phyloP scores from a whole-genome alignment of 1,140 invertebrate genomes.

The Calliopsis andreniformis region DNA sequence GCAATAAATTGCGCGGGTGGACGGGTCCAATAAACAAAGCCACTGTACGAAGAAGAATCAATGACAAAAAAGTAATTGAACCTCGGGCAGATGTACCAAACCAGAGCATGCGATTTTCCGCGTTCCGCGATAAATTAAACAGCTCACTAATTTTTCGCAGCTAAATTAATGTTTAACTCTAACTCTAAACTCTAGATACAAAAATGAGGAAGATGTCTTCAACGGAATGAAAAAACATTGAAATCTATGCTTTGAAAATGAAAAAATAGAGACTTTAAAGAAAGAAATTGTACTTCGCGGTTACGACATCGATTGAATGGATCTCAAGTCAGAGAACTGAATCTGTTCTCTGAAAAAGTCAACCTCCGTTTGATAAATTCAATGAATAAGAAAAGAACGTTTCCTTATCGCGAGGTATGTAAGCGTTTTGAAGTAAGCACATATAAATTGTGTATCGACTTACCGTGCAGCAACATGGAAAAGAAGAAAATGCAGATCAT shows the following conservation, averaged over 20 bases:
- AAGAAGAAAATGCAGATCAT: slow-evolving; percentile 66
- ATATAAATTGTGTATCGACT: slow-evolving; percentile 36
- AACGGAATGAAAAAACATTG: no score
- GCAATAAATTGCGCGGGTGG: slow-evolving; percentile 5
- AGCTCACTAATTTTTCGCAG: neutral
- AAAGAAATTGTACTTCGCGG: no score
- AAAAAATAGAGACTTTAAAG: no score
- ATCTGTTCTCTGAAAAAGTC: no score
- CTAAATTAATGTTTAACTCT: neutral
- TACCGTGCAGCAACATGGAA: slow-evolving; percentile 66
- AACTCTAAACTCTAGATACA: no score
- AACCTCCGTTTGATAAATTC: neutral
- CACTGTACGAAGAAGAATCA: neutral
- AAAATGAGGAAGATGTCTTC: no score
- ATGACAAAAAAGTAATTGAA: slow-evolving; percentile 31
- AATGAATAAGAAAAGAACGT: neutral
- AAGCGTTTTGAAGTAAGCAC: neutral
- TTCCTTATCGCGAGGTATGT: neutral
- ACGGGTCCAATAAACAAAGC: slow-evolving; percentile 12
- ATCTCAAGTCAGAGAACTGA: no score
- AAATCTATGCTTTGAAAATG: no score
- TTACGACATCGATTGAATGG: no score
- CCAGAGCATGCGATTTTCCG: neutral
- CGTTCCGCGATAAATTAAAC: neutral
- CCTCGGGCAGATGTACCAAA: neutral